phyloP scores from a whole-genome alignment of 2,888 invertebrate genomes.

The Cancer borealis region DNA sequence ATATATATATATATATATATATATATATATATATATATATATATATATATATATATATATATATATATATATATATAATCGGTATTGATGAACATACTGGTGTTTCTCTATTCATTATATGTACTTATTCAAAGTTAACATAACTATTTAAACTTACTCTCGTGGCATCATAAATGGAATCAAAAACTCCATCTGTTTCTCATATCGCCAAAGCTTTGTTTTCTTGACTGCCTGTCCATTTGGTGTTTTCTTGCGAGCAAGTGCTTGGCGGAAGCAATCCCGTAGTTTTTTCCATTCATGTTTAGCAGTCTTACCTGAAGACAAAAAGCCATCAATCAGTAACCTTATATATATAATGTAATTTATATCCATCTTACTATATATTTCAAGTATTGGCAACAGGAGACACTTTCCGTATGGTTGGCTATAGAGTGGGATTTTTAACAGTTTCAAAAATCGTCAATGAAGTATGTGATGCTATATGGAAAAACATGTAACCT shows the following conservation, averaged over 20 bases:
- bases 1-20: no score
- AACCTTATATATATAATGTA: background rate
- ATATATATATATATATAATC: no score
- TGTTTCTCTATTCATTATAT: no score
- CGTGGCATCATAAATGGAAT: conserved; percentile 2
- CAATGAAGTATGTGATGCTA: background rate
- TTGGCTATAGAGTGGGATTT: background rate
- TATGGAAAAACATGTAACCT: background rate
- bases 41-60: no score
- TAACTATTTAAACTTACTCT: background rate
- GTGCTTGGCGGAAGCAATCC: conserved; percentile 59
- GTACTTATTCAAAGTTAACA: no score
- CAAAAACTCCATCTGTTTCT: conserved; percentile 49
- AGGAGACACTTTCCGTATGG: no score
- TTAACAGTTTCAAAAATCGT: conserved; percentile 22
- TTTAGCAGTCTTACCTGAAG: conserved; percentile 47
- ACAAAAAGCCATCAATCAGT: background rate
- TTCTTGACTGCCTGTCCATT: conserved; percentile 9
- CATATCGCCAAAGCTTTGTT: conserved; percentile 47
- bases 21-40: no score
- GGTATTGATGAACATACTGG: no score
- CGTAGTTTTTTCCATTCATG: conserved; percentile 58
- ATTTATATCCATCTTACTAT: no score
- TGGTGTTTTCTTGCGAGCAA: conserved; percentile 32
- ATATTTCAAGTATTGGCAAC: background rate